A percentile compares a stretch with the other conserved stretches of the same genome.
Conservation (phyloP, 2,888 invertebrate genomes). For the Hemaris fuciformis region DNA sequence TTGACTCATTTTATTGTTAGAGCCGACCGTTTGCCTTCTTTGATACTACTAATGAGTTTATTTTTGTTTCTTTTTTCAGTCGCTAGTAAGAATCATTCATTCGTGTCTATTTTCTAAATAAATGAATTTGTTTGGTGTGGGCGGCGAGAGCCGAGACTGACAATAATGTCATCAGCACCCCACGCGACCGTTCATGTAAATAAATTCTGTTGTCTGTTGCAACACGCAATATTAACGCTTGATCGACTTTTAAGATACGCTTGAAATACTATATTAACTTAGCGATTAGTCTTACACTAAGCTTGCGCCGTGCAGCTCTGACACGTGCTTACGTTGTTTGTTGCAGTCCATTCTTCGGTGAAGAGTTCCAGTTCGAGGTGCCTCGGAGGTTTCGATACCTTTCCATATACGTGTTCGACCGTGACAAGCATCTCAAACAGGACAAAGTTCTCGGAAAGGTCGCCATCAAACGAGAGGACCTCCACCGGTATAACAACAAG, state of each 20-base stretch:
- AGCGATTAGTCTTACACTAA: not conserved
- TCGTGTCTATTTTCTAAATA: constrained; percentile 14
- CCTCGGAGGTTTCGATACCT: constrained; percentile 94
- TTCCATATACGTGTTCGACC: constrained; percentile 93
- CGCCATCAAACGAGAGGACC: constrained; percentile 92
- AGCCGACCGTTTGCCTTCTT: constrained; percentile 34
- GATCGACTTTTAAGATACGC: not conserved
- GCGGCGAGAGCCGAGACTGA: constrained; percentile 36
- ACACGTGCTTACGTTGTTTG: constrained; percentile 29
- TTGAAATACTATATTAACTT: not conserved
- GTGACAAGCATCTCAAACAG: constrained; percentile 91
- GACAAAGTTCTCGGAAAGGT: constrained; percentile 91
- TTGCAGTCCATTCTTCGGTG: constrained; percentile 94
- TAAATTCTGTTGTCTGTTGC: constrained; percentile 38
- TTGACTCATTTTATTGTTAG: constrained; percentile 42
- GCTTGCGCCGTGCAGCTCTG: not conserved
- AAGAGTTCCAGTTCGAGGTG: constrained; percentile 96
- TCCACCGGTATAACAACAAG: constrained; percentile 93
- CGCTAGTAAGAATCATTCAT: constrained; percentile 1
- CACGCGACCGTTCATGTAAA: constrained; percentile 43
- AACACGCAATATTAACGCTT: not conserved
- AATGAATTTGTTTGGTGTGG: constrained; percentile 35
- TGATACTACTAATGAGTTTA: constrained; percentile 29
- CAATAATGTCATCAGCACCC: constrained; percentile 44
- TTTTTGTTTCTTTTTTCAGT: constrained; percentile 2